Evolutionary conservation across 1,140 invertebrate genomes (phyloP), one percentile per base, ranked within the genome.

Genomic region (Drosophila serrata): DNA sequence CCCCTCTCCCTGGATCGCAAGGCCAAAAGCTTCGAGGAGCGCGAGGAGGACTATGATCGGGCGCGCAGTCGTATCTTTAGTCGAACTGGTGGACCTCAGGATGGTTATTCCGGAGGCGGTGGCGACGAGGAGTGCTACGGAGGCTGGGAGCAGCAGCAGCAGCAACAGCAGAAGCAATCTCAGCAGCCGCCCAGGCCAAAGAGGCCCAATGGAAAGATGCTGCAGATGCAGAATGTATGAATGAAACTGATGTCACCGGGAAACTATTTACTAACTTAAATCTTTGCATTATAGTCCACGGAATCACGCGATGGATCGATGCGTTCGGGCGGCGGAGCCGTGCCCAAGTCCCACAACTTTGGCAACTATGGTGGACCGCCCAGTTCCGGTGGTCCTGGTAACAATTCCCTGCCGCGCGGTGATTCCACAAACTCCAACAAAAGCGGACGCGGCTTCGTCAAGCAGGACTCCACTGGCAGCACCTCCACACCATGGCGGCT

Each of bases 1-100:
- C 94, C 94, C 0, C 94, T 95, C 17, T 94, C 95, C 55, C 95
- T 96, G 72, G 95, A 95, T 64, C 94, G 96, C 58, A 94, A 97
- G 46, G 97, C 96, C 90, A 97, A 98, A 92, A 98, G 97, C 78
- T 96, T 98, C 85, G 97, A 98, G 92, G 97, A 98, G 92, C 93
- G 98, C 27, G 97, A 98, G 90, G 96, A 96, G 81, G 97, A 98
- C 74, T 98, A 98, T 92, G 96, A 97, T 82, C 95, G 96, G 82
- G 96, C 95, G 27, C 94, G 96, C 39, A 94, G 95, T 75, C 94
- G 97, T 92, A 98, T 98, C 93, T 98, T 98, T 85, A 92, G 81
- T 75, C 96, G 96, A 58, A 79, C 79, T 31, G 33, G 72, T 7
- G 27, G 69, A 7, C 60, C 72, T 67, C 93, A 91, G 37, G 90